These are phyloP conservation scores for Anseranas semipalmata DNA, from an alignment of 2,113 vertebrate genomes.

Conservation along the genomic window DNA sequence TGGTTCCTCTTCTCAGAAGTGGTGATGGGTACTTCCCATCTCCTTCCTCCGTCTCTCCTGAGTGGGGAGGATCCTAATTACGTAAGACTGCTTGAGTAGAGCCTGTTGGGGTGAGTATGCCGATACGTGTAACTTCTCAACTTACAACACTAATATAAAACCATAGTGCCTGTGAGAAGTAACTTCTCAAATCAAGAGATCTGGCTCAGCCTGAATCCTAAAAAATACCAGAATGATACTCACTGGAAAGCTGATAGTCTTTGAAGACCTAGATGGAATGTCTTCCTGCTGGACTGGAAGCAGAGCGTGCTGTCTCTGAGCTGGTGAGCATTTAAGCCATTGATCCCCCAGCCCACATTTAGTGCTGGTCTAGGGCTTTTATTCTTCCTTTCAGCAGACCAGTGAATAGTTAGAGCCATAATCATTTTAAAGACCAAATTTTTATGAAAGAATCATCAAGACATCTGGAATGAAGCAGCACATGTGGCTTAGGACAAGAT, in stretches of 20 bases:
- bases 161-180: neutral
- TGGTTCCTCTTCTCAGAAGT: neutral
- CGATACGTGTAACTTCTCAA: neutral
- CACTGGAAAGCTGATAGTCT: neutral
- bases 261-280: neutral
- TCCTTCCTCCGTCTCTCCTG: neutral
- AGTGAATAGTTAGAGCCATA: neutral
- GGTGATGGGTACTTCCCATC: fast-evolving
- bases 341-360: neutral
- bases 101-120: neutral
- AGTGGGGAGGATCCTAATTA: neutral
- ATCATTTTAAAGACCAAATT: neutral
- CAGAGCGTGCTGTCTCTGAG: neutral
- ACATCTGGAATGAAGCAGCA: neutral
- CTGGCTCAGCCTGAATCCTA: neutral
- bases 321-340: neutral
- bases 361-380: neutral
- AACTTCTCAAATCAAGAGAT: neutral
- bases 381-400: neutral
- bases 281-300: neutral
- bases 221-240: neutral
- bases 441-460: neutral
- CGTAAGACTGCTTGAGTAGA: fast-evolving
- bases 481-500: neutral
- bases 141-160: neutral